Evolutionary conservation across 30 jellyfish, hydroid and myxozoan genomes (phyloP), one percentile per base, ranked within the genome.

Genomic region (Phacellophora camtschatica): DNA sequence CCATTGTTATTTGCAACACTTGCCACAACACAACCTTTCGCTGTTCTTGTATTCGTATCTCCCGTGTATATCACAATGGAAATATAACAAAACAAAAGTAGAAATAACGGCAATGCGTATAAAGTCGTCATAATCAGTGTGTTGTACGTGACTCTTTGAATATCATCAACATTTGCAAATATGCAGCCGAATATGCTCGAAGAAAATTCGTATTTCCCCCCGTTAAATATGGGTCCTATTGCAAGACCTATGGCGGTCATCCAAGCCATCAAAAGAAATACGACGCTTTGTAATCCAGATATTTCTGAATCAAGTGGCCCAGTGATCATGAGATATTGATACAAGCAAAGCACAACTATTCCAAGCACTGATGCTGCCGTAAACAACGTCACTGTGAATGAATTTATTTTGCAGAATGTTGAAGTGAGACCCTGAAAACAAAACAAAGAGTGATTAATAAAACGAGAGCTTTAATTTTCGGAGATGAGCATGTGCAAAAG

Each of bases 161-260:
- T 15, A 7, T 61, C 22, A 5, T 77, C 86, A 27, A 48, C 33
- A 37, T 65, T 16, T 27, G 80, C 71, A 22, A 22, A 74, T 0
- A n/a, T n/a, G 67, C 96, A 85, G 33, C 88, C 74, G 69, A 85
- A 75, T 2, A 85, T 66, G 37, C 82, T 62, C n/a, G 86, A 46
- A 12, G 96, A 64, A 37, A 85, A 41, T 11, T 85, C 90, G 74
- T 85, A 85, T 39, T 66, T 62, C 11, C 96, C 96, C 82, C 82
- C 51, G 3, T 62, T 53, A 19, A 85, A 51, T 19, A 74, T 1
- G 4, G 96, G 96, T 12, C 90, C 96, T 16, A 76, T 15, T 0
- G 96, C 82, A 10, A 85, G 53, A 1, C 61, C 59, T 3, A 54
- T 36, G 4, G 96, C 90, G 13, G 55, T 23, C 18, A 67, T 31